A percentile compares a stretch with the other conserved stretches of the same genome.
Conservation (phyloP, 2,113 vertebrate species). For the Calyptommatus sinebrachiatus region DNA sequence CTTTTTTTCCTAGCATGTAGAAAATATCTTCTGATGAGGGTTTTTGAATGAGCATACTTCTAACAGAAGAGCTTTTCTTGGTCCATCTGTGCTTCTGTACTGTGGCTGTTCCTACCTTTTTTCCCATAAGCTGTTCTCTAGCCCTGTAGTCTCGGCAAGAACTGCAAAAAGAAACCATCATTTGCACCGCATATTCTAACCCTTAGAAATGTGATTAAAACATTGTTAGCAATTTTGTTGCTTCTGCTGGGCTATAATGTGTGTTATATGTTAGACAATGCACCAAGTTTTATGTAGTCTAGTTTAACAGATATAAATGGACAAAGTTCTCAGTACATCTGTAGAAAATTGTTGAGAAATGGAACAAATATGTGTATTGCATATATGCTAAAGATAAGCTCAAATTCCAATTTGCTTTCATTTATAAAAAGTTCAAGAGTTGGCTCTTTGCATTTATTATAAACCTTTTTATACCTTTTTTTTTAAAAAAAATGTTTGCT, state of each 20-base stretch:
- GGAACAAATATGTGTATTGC: background rate
- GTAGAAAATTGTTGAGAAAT: background rate
- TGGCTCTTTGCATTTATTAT: background rate
- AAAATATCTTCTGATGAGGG: no score
- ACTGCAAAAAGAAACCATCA: no score
- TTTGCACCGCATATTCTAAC: background rate
- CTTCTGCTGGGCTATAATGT: background rate
- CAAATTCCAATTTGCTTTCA: background rate
- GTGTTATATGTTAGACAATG: background rate
- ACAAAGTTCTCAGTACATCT: background rate
- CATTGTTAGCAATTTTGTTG: background rate
- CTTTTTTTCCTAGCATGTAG: no score
- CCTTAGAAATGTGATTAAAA: background rate
- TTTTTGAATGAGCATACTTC: no score
- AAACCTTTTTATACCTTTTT: background rate
- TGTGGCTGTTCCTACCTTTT: no score
- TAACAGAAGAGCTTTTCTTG: no score
- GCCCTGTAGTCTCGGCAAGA: no score
- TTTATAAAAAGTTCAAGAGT: background rate
- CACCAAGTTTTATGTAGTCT: background rate
- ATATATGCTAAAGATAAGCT: background rate
- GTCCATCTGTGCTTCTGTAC: no score
- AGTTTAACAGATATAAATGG: background rate
- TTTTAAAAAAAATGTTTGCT: background rate
- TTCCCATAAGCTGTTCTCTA: no score